These are phyloP conservation scores for Tribolium madens DNA, from an alignment of 1,140 invertebrate genomes.

Conservation along the genomic window DNA sequence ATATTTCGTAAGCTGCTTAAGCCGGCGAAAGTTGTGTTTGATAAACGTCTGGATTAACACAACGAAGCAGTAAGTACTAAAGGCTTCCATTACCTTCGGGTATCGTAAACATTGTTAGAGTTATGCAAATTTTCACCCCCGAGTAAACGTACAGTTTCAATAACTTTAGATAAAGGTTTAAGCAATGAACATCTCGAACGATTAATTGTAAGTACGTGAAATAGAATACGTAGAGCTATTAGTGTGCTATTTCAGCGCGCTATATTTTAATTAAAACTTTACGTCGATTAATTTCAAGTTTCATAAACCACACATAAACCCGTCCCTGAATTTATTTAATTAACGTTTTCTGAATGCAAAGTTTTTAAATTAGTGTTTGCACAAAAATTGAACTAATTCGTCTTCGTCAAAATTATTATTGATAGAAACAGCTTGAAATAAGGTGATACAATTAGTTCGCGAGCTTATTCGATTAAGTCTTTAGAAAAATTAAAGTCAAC, in stretches of 20 bases:
- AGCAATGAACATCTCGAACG: slow-evolving; percentile 25
- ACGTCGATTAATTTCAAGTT: slow-evolving; percentile 12
- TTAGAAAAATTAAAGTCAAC: slow-evolving; percentile 36
- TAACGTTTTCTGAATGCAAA: background rate
- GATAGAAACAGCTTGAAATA: background rate
- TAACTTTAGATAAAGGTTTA: slow-evolving; percentile 34
- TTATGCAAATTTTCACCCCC: slow-evolving; percentile 33
- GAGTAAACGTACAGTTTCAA: slow-evolving; percentile 22
- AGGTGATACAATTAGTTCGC: slow-evolving; percentile 7
- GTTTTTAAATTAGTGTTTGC: background rate
- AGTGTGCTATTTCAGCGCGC: background rate
- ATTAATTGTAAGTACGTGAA: slow-evolving; percentile 35
- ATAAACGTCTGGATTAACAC: background rate
- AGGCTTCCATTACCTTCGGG: slow-evolving; percentile 17
- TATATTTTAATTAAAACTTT: slow-evolving; percentile 34
- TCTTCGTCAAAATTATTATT: slow-evolving; percentile 33
- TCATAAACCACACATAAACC: slow-evolving; percentile 7
- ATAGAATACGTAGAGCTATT: slow-evolving; percentile 14
- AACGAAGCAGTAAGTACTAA: slow-evolving; percentile 1
- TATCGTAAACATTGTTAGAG: slow-evolving; percentile 33
- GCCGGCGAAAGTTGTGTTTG: background rate
- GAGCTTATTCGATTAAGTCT: slow-evolving; percentile 31
- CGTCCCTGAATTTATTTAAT: background rate
- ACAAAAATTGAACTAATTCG: background rate
- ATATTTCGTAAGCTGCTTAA: background rate